Evolutionary conservation across 2,797 vertebrate species (phyloP), one percentile per base, ranked within the genome.

Genomic region (Anniella stebbinsi): DNA sequence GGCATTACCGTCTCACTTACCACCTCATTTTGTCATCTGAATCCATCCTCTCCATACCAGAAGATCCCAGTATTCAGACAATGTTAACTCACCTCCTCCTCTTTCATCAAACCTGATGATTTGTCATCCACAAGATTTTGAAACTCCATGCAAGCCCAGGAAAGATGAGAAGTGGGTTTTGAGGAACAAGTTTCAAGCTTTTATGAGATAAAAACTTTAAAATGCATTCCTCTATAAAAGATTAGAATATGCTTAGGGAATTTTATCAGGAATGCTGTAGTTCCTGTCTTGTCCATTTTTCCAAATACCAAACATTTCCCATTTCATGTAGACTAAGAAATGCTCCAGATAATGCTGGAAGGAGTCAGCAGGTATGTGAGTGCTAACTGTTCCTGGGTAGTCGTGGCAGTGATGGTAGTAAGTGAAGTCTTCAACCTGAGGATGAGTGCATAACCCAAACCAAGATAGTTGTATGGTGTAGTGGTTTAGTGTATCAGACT

Each of bases 241-340:
- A 23, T 78, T 57, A 84, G 30, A 60, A 86, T 69, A 88, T 15
- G 28, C 76, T 51, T 25, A 3, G 38, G 21, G 48, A 18, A 5
- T 63, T 83, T 57, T 85, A 23, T 48, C 87, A 90, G 67, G 72
- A 36, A 28, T 0, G 0, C 0, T 84, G 60, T 1, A 81, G 77
- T 33, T 93, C 28, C 38, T n/a, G 2, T 21, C 60, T 89, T 88
- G 23, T n/a, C 17, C 5, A 6, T 88, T 93, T 38, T 72, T 11
- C 63, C 63, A 90, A 91, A 69, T 82, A 69, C 17, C 78, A 83
- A 82, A 13, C 12, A 45, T 90, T 91, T 82, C 73, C 30, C 70
- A 88, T 70, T 41, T 11, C 48, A 89, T 23, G 1, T 78, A 87
- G 1, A 0, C 45, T 3, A 2, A 57, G 84, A 60, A 60, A 88